Percentiles rank a stretch among this genome's conserved stretches.
Conservation (phyloP, 2,113 vertebrate species). For the Talpa occidentalis region DNA sequence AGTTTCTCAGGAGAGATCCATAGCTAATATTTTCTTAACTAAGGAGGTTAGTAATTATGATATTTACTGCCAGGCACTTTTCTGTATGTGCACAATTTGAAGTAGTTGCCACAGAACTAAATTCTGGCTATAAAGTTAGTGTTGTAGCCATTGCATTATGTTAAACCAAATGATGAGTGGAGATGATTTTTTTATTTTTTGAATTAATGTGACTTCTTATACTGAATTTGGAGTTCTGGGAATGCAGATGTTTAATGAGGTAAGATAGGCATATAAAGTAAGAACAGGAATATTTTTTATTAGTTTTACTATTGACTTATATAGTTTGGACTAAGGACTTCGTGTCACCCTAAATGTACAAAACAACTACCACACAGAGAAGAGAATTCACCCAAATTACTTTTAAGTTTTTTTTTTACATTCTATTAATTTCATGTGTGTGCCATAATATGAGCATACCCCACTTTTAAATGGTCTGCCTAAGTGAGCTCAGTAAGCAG, state of each 20-base stretch:
- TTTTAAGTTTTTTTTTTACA: slow-evolving; percentile 9
- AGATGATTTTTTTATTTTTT: slow-evolving; percentile 44
- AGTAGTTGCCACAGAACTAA: background rate
- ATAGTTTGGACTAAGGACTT: slow-evolving; percentile 9
- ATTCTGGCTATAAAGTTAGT: background rate
- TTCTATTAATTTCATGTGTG: background rate
- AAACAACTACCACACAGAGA: background rate
- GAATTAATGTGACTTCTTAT: slow-evolving; percentile 49
- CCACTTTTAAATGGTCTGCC: background rate
- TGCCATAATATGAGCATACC: background rate
- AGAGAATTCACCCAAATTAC: background rate
- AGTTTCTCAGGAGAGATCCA: slow-evolving; percentile 1
- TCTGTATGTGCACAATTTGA: slow-evolving; percentile 27
- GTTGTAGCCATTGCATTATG: background rate
- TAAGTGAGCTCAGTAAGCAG: background rate
- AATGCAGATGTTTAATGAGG: background rate
- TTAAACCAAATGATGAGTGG: background rate
- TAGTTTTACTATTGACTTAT: slow-evolving; percentile 4
- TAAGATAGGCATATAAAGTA: slow-evolving; percentile 27
- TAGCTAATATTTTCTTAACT: slow-evolving; percentile 38
- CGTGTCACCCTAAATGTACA: background rate
- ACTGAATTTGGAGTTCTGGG: slow-evolving; percentile 49
- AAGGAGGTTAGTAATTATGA: background rate
- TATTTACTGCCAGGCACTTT: slow-evolving; percentile 20
- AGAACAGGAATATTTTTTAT: background rate